Conservation (phyloP, 2,888 invertebrate species). For the Pristionchus fissidentatus region DNA sequence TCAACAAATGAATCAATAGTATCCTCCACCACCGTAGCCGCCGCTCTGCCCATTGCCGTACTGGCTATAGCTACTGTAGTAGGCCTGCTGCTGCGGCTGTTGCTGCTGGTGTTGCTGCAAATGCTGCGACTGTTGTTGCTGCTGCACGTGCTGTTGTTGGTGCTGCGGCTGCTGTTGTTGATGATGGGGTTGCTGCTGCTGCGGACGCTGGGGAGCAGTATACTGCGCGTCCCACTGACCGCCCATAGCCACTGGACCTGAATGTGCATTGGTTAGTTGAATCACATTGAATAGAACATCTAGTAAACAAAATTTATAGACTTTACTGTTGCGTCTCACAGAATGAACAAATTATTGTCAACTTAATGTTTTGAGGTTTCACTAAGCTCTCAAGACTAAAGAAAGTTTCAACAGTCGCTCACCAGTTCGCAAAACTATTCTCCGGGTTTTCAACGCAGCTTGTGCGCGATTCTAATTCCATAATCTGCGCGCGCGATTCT, state of each 20-base stretch:
- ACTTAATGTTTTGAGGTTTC: not conserved
- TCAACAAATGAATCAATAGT: slow-evolving; percentile 11
- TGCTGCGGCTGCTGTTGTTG: not conserved
- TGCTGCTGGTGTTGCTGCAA: not conserved
- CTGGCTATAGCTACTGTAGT: slow-evolving; percentile 33
- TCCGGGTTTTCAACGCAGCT: too few species aligned
- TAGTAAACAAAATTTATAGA: too few species aligned
- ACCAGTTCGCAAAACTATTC: too few species aligned
- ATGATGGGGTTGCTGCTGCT: too few species aligned
- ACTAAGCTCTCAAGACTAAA: too few species aligned
- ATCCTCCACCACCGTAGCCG: not conserved
- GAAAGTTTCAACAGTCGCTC: too few species aligned
- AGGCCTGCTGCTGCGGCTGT: slow-evolving; percentile 7
- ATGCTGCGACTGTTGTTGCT: not conserved
- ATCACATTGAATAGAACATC: not conserved
- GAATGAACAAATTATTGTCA: too few species aligned
- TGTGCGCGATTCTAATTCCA: too few species aligned
- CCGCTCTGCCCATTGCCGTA: slow-evolving; percentile 17
- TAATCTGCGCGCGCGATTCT: too few species aligned
- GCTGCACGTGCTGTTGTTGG: not conserved
- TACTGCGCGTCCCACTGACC: not conserved
- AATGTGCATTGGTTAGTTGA: not conserved
- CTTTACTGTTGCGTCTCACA: too few species aligned
- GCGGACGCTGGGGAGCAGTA: not conserved
- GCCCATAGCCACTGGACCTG: not conserved